A percentile compares a stretch with the other conserved stretches of the same genome.
Conservation (phyloP, 2,113 vertebrate species). For the Typhlomys cinereus region DNA sequence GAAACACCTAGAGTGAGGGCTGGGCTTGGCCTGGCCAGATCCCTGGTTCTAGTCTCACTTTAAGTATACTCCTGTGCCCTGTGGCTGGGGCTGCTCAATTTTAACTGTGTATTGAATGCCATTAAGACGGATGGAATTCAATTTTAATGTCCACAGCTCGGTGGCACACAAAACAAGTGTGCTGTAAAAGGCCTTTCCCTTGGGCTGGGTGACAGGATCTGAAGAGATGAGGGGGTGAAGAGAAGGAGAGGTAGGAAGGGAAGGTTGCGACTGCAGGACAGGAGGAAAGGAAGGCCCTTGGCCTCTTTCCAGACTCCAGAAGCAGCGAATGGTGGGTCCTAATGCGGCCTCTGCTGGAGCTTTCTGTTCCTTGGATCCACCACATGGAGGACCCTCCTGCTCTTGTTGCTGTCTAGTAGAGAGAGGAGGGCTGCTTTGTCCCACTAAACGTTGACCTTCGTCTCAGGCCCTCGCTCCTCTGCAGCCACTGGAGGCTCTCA, state of each 20-base stretch:
- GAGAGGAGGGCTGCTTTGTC: not conserved
- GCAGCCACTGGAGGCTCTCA: not conserved
- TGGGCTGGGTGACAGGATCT: too few relatives aligned
- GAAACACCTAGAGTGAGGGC: not conserved
- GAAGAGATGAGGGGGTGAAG: too few relatives aligned
- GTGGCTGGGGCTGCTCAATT: not conserved
- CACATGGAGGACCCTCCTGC: not conserved
- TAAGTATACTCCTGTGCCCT: not conserved
- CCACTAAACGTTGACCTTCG: not conserved
- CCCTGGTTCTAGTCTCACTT: too few relatives aligned
- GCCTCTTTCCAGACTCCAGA: not conserved
- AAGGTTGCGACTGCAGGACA: not conserved
- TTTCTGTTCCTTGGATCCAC: not conserved
- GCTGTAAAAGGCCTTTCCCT: not conserved
- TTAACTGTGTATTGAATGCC: not conserved
- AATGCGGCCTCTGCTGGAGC: fast-evolving
- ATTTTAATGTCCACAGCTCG: not conserved
- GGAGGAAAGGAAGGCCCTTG: not conserved
- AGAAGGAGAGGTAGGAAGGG: not conserved
- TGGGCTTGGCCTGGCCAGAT: not conserved
- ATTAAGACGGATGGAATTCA: not conserved
- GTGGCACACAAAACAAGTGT: not conserved
- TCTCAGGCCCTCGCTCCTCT: not conserved
- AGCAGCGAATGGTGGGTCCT: not conserved
- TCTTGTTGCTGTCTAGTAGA: too few relatives aligned